phyloP scores from a whole-genome alignment of 2,888 invertebrate species.

The Rugalucina vietnamica region DNA sequence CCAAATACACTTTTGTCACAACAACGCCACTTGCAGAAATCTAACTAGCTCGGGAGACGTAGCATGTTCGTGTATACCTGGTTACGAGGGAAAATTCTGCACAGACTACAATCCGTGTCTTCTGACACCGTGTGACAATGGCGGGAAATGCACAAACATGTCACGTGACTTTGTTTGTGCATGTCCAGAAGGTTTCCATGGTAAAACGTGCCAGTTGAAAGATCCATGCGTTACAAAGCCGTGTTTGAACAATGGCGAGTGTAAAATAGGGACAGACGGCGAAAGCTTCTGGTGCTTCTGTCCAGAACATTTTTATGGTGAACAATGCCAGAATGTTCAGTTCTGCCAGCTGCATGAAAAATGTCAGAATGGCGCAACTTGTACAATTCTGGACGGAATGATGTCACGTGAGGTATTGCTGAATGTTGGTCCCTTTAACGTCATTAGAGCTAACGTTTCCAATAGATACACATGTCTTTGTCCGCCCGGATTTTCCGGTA shows the following conservation, averaged over 20 bases:
- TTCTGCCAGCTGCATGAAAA: conserved; percentile 58
- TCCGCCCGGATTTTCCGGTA: conserved; percentile 65
- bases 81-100: conserved; percentile 73
- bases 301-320: conserved; percentile 92
- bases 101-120: conserved; percentile 69
- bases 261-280: conserved; percentile 54
- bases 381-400: conserved; percentile 42
- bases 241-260: conserved; percentile 71
- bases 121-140: conserved; percentile 69
- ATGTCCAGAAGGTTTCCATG: conserved; percentile 62
- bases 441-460: conserved; percentile 43
- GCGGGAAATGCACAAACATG: conserved; percentile 66
- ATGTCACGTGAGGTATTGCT: conserved; percentile 23
- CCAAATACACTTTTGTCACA: conserved; percentile 68
- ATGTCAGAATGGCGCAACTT: conserved; percentile 62
- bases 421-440: conserved; percentile 16
- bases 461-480: conserved; percentile 63
- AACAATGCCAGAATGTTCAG: conserved; percentile 88
- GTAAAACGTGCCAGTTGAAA: conserved; percentile 67
- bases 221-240: conserved; percentile 63
- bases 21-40: conserved; percentile 71
- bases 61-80: conserved; percentile 63
- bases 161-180: conserved; percentile 62
- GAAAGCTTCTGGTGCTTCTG: conserved; percentile 93
- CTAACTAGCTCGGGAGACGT: conserved; percentile 57